Base-by-base conservation (phyloP, 1,140 invertebrate genomes). In the Coenobita brevimanus region DNA sequence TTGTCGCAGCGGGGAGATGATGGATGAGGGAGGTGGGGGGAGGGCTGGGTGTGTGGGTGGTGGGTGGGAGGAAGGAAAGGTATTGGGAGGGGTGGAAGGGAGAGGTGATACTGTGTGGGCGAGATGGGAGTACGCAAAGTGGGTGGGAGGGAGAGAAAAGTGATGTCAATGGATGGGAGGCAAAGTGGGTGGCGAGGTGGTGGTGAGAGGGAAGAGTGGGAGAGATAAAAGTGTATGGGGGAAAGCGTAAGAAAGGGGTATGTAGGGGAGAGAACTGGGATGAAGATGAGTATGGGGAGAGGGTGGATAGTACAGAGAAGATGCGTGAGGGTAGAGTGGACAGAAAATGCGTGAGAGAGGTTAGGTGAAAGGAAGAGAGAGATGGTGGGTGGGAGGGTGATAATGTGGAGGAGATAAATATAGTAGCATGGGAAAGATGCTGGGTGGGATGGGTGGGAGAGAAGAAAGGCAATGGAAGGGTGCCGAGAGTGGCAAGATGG, bases 21-120 rank as follows among this genome's bases (percentile, higher is more conserved):
- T 73, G 33, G 69, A 73, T 57, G 54, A 57, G 54, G n/a, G 54
- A 57, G 13, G 54, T 57, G 54, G 54, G n/a, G 54, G 54, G n/a
- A 57, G 54, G 54, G 13, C 10, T 57, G 54, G 13, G 54, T 57
- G 54, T 57, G 54, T 57, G 54, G 54, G 54, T 10, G 54, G 69
- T 21, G 24, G n/a, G 27, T 10, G 27, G 67, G 27, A 30, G 27
- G 27, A 30, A 27, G 27, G 67, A 30, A 69, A 30, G 67, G 10
- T 10, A 69, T 0, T 21, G 69, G 33, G 0, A 73, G 33, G 36
- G 1, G n/a, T n/a, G 67, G 67, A 27, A 30, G 27, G 27, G 67
- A 27, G 13, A 27, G 36, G 1, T 21, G 69, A 17, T 0, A 17
- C 1, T 27, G 1, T 4, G 69, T 4, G 24, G 36, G 33, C 24